Percentiles rank a stretch among this genome's conserved stretches.
Conservation (phyloP, 2,888 invertebrate species). For the Cerastoderma edule region DNA sequence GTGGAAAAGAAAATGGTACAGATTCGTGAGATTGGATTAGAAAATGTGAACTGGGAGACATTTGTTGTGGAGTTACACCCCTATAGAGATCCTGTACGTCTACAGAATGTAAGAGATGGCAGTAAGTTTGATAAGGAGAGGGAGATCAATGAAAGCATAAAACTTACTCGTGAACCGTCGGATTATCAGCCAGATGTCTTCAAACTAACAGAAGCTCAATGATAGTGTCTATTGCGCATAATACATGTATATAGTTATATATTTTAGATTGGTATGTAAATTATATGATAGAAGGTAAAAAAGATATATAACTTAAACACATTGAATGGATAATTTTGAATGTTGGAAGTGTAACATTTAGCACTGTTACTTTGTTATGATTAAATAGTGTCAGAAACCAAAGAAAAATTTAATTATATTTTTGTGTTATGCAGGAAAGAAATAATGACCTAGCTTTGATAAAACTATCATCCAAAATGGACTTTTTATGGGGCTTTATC, state of each 20-base stretch:
- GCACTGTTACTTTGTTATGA: too few relatives aligned
- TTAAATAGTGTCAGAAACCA: too few relatives aligned
- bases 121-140: conserved; percentile 76
- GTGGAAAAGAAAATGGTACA: conserved; percentile 79
- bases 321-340: too few relatives aligned
- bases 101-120: conserved; percentile 73
- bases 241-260: background rate
- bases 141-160: conserved; percentile 45
- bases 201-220: conserved; percentile 75
- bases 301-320: too few relatives aligned
- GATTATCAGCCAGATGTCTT: conserved; percentile 77
- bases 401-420: too few relatives aligned
- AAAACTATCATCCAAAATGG: too few relatives aligned
- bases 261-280: too few relatives aligned
- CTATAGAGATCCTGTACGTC: conserved; percentile 73
- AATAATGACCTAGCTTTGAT: too few relatives aligned
- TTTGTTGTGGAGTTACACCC: conserved; percentile 81
- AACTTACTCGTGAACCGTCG: conserved; percentile 34
- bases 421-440: too few relatives aligned
- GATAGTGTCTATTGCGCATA: background rate
- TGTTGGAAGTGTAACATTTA: too few relatives aligned
- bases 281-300: too few relatives aligned
- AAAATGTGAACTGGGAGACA: conserved; percentile 82
- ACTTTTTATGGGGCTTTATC: too few relatives aligned
- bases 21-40: conserved; percentile 77